Evolutionary conservation across 2,797 vertebrate genomes (phyloP).

Genomic region (Pseudochromis fuscus): DNA sequence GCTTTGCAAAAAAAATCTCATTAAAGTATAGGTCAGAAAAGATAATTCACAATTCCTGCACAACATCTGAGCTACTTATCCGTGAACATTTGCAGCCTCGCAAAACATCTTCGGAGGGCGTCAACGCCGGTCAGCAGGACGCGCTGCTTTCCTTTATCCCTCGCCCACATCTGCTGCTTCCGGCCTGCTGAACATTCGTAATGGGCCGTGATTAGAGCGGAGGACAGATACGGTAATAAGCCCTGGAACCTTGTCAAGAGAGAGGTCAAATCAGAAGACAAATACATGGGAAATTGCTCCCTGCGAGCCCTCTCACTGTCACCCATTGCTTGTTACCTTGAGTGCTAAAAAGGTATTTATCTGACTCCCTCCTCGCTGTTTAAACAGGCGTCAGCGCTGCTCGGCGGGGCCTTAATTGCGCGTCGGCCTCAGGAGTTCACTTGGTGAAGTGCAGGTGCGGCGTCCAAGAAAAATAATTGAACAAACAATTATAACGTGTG

Average conservation of each 20-base stretch:
- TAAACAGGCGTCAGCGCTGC: slow-evolving; percentile 65
- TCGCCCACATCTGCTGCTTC: slow-evolving; percentile 73
- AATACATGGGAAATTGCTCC: slow-evolving; percentile 86
- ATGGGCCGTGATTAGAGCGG: slow-evolving; percentile 79
- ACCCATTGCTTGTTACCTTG: slow-evolving; percentile 79
- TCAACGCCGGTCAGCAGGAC: slow-evolving; percentile 12
- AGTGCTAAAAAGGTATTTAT: slow-evolving; percentile 84
- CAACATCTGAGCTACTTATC: slow-evolving; percentile 70
- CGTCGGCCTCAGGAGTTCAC: slow-evolving; percentile 75
- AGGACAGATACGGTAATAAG: slow-evolving; percentile 77
- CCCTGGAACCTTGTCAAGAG: slow-evolving; percentile 82
- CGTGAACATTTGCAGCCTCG: slow-evolving; percentile 62
- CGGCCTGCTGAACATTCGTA: slow-evolving; percentile 77
- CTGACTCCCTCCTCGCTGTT: slow-evolving; percentile 66
- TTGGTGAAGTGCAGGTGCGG: slow-evolving; percentile 79
- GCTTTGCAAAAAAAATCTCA: slow-evolving; percentile 39
- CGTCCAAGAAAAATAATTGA: slow-evolving; percentile 85
- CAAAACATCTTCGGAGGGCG: slow-evolving; percentile 27
- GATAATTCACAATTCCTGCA: slow-evolving; percentile 60
- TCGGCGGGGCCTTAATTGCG: slow-evolving; percentile 77
- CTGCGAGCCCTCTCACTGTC: slow-evolving; percentile 81
- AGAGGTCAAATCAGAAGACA: slow-evolving; percentile 81
- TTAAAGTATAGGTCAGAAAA: slow-evolving; percentile 67
- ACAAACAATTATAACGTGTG: slow-evolving; percentile 80
- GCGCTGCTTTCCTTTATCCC: slow-evolving; percentile 37